Percentiles rank a stretch among this genome's conserved stretches.
These are phyloP conservation scores for Dipodomys stephensi DNA, from an alignment of 2,113 vertebrate genomes.

Conservation along the genomic window DNA sequence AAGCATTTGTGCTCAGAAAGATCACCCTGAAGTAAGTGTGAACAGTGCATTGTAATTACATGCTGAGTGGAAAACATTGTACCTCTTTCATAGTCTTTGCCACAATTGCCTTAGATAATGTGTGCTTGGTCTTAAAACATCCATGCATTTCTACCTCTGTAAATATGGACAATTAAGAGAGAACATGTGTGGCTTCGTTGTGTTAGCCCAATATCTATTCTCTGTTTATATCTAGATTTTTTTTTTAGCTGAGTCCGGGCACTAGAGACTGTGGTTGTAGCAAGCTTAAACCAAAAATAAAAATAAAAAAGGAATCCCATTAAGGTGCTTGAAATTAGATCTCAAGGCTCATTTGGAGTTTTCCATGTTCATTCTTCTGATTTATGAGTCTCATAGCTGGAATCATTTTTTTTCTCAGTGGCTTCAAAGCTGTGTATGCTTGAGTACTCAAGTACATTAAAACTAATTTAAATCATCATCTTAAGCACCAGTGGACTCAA, in stretches of 20 bases:
- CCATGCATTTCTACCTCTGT: neutral
- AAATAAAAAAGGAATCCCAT: conserved; percentile 65
- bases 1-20: conserved; percentile 39
- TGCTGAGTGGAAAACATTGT: neutral
- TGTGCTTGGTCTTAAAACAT: neutral
- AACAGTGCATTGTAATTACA: conserved; percentile 33
- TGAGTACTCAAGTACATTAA: conserved; percentile 82
- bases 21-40: neutral
- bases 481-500: conserved; percentile 78
- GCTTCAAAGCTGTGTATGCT: conserved; percentile 84
- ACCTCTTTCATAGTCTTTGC: neutral
- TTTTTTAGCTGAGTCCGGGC: conserved; percentile 12
- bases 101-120: neutral
- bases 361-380: conserved; percentile 80
- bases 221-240: conserved; percentile 35
- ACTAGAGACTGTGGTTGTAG: conserved; percentile 39
- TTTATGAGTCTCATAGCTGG: conserved; percentile 76
- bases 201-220: neutral
- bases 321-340: conserved; percentile 82
- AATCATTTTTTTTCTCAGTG: conserved; percentile 70
- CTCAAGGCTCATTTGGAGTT: conserved; percentile 73
- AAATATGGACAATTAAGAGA: neutral
- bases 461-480: conserved; percentile 81
- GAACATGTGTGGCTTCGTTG: neutral
- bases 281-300: conserved; percentile 67